Conservation (phyloP, 2,888 invertebrate genomes). For the Saturnia japonica region DNA sequence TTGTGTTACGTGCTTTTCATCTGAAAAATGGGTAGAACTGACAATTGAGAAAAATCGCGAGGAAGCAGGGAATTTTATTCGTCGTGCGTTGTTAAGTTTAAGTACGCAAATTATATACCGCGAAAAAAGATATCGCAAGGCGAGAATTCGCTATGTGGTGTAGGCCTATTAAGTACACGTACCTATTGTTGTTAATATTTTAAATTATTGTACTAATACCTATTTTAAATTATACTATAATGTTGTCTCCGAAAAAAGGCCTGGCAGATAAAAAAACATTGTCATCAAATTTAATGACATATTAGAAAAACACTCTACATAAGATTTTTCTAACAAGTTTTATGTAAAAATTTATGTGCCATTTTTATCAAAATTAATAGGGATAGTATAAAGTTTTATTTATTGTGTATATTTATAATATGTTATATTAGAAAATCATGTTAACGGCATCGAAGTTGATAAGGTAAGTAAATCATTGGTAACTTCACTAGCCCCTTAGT, state of each 20-base stretch:
- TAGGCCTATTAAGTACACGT: too few species aligned
- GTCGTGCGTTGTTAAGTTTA: too few species aligned
- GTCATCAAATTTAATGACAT: background rate
- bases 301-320: background rate
- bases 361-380: background rate
- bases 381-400: background rate
- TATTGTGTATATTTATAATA: background rate
- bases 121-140: too few species aligned
- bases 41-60: too few species aligned
- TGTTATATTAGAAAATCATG: constrained; percentile 33
- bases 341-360: background rate
- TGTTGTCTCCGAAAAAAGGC: background rate
- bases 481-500: background rate
- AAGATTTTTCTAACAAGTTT: background rate
- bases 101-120: too few species aligned
- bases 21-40: too few species aligned
- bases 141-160: too few species aligned
- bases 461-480: constrained; percentile 37
- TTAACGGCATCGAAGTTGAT: constrained; percentile 52
- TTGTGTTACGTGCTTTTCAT: too few species aligned
- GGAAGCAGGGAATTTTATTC: too few species aligned
- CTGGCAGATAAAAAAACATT: background rate
- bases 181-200: too few species aligned
- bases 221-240: background rate
- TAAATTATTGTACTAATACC: too few species aligned